These are phyloP conservation scores for Zonotrichia leucophrys DNA, from an alignment of 2,113 vertebrate species.

Conservation along the genomic window DNA sequence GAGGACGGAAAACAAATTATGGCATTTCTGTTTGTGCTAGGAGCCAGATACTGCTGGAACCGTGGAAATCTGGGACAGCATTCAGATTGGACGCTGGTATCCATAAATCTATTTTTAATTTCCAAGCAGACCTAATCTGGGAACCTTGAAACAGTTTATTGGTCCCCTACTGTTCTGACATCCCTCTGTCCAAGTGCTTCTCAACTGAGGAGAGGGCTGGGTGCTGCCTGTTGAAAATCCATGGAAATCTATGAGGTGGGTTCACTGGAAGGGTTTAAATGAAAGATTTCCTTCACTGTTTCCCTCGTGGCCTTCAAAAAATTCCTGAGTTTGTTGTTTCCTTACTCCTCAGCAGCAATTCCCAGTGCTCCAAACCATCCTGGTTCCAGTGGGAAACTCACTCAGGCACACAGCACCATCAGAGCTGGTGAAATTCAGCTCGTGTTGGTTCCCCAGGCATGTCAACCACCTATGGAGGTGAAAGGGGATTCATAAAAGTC, in stretches of 20 bases:
- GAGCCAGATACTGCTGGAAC: conserved; percentile 27
- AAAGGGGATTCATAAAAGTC: background rate
- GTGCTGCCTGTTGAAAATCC: background rate
- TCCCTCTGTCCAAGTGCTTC: background rate
- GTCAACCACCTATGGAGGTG: background rate
- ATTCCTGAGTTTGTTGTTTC: background rate
- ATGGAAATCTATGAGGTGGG: no score
- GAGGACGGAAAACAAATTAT: conserved; percentile 39
- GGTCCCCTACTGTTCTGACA: conserved; percentile 10
- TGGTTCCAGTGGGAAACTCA: background rate
- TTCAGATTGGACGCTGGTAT: background rate
- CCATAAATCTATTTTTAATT: conserved; percentile 36
- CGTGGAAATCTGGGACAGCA: conserved; percentile 6
- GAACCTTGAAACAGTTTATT: conserved; percentile 29
- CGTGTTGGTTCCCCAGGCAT: background rate
- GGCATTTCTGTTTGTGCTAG: conserved; percentile 22
- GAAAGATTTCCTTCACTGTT: background rate
- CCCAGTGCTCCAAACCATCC: background rate
- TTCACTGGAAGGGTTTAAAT: background rate
- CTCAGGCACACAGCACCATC: background rate
- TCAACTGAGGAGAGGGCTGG: background rate
- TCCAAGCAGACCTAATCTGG: conserved; percentile 16
- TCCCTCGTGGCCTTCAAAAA: background rate
- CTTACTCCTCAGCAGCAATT: background rate
- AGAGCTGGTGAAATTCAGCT: background rate